A percentile compares a stretch with the other conserved stretches of the same genome.
phyloP scores from a whole-genome alignment of 1,140 invertebrate genomes.

The Pectinophora gossypiella region DNA sequence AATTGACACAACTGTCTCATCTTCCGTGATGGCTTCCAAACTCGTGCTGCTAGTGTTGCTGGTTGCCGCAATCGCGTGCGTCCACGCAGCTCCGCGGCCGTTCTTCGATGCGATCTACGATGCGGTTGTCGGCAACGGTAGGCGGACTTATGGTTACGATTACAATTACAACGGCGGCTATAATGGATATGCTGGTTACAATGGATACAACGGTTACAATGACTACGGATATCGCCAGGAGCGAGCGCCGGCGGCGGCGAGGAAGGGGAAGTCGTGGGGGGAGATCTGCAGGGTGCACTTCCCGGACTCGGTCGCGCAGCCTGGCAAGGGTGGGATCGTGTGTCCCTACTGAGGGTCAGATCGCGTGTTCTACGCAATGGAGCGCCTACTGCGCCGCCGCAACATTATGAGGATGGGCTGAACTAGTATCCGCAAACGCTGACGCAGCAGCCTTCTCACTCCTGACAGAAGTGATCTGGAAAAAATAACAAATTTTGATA shows the following conservation, averaged over 20 bases:
- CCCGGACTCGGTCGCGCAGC: slow-evolving; percentile 50
- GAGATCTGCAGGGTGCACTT: slow-evolving; percentile 67
- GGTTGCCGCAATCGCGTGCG: slow-evolving; percentile 27
- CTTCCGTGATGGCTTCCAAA: slow-evolving; percentile 63
- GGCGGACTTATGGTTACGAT: slow-evolving; percentile 50
- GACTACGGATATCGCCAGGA: slow-evolving; percentile 19
- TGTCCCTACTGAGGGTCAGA: slow-evolving; percentile 69
- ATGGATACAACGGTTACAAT: slow-evolving; percentile 29
- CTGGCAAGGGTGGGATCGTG: slow-evolving; percentile 52
- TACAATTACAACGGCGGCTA: slow-evolving; percentile 28
- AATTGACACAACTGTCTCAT: slow-evolving; percentile 63
- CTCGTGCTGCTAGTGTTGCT: slow-evolving; percentile 31
- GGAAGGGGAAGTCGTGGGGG: slow-evolving; percentile 60
- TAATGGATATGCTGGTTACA: slow-evolving; percentile 27
- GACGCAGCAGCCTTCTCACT: neutral
- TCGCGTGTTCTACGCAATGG: slow-evolving; percentile 73
- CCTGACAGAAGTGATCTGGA: neutral
- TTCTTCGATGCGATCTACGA: slow-evolving; percentile 69
- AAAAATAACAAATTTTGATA: neutral
- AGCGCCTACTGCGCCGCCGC: slow-evolving; percentile 60
- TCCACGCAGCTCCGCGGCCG: slow-evolving; percentile 36
- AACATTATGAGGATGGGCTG: slow-evolving; percentile 70
- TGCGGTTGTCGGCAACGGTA: slow-evolving; percentile 51
- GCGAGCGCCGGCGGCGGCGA: slow-evolving; percentile 32
- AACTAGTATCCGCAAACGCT: no score